Evolutionary conservation across 2,113 vertebrate species (phyloP).

Genomic region (Corythaeola cristata): DNA sequence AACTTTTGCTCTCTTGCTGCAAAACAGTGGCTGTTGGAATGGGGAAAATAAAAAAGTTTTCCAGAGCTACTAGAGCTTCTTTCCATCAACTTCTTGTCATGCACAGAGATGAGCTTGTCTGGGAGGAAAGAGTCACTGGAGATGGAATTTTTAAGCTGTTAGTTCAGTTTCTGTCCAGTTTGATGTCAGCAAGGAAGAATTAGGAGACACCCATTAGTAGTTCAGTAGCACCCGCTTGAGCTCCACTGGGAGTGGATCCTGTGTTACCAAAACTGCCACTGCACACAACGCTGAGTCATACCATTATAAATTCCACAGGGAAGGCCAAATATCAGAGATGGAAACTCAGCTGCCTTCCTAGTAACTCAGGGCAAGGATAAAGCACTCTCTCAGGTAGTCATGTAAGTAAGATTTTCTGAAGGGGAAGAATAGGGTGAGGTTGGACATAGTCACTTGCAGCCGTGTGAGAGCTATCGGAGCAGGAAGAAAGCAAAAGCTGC

Average conservation of each 20-base stretch:
- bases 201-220: neutral
- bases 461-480: neutral
- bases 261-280: neutral
- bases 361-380: neutral
- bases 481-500: neutral
- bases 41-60: neutral
- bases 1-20: neutral
- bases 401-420: neutral
- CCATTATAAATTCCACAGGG: neutral
- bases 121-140: neutral
- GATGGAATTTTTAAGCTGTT: neutral
- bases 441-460: neutral
- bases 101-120: neutral
- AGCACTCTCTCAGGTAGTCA: neutral
- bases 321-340: neutral
- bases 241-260: neutral
- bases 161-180: neutral
- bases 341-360: neutral
- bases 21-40: neutral
- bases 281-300: neutral
- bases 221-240: neutral
- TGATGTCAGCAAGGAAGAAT: neutral
- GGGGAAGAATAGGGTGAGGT: neutral
- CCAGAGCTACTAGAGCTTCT: neutral
- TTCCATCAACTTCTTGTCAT: neutral